These are phyloP conservation scores for Drosophila orena DNA, from an alignment of 1,140 invertebrate species.

Conservation along the genomic window DNA sequence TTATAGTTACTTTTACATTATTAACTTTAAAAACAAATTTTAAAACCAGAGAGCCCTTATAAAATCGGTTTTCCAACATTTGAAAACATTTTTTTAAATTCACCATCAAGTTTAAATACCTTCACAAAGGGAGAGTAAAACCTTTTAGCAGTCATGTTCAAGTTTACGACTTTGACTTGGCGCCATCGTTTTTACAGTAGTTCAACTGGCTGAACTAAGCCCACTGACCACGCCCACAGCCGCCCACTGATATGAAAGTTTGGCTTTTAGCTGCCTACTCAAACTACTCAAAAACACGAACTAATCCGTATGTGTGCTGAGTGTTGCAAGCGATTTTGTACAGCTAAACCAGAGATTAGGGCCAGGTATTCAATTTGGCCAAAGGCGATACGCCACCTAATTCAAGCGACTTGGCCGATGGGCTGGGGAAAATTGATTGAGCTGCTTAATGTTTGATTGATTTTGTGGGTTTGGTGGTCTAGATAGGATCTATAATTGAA, in stretches of 20 bases:
- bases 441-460: slow-evolving; percentile 30
- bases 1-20: no score
- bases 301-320: slow-evolving; percentile 24
- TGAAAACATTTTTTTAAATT: no score
- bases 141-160: slow-evolving; percentile 45
- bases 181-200: slow-evolving; percentile 43
- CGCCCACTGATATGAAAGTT: slow-evolving; percentile 25
- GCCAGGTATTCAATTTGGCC: slow-evolving; percentile 19
- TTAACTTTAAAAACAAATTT: no score
- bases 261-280: slow-evolving; percentile 16
- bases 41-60: no score
- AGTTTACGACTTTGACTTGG: slow-evolving; percentile 50
- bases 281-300: slow-evolving; percentile 12
- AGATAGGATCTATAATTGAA: slow-evolving; percentile 30
- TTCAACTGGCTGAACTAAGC: slow-evolving; percentile 31
- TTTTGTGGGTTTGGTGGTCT: neutral
- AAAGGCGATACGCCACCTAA: slow-evolving; percentile 12
- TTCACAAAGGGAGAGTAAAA: slow-evolving; percentile 7
- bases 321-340: slow-evolving; percentile 32
- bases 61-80: no score
- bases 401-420: neutral
- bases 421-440: slow-evolving; percentile 14
- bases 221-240: slow-evolving; percentile 39
- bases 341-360: slow-evolving; percentile 26
- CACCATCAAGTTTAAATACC: neutral